phyloP scores from a whole-genome alignment of 2,113 vertebrate species.

The Amazona guildingii region DNA sequence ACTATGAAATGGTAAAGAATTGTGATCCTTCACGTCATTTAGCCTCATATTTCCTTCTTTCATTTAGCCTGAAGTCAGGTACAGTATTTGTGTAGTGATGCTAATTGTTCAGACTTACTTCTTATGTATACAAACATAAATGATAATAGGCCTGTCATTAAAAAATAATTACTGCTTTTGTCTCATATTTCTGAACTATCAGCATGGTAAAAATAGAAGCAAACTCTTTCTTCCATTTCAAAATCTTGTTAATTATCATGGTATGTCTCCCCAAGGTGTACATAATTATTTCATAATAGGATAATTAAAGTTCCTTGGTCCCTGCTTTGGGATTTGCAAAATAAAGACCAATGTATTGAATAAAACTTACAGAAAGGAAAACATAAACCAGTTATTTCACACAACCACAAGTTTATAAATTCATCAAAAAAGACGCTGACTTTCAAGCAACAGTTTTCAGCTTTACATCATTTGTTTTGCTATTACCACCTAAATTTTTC shows the following conservation, averaged over 20 bases:
- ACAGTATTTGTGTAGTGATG: not conserved
- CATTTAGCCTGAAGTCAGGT: not conserved
- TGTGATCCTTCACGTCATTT: not conserved
- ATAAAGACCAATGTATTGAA: slow-evolving; percentile 27
- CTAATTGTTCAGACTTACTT: not conserved
- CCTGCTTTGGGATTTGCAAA: slow-evolving; percentile 60
- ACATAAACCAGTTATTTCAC: not conserved
- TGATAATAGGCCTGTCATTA: not conserved
- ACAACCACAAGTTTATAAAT: not conserved
- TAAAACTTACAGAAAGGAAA: slow-evolving; percentile 31
- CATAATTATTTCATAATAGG: slow-evolving; percentile 57
- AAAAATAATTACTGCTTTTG: slow-evolving; percentile 45
- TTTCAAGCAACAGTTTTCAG: not conserved
- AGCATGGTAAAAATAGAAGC: slow-evolving; percentile 48
- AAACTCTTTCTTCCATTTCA: slow-evolving; percentile 44
- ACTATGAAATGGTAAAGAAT: not conserved
- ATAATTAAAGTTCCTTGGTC: slow-evolving; percentile 60
- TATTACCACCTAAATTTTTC: not conserved
- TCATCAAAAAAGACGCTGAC: not conserved
- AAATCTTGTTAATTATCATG: slow-evolving; percentile 65
- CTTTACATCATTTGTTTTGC: not conserved
- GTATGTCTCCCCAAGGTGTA: slow-evolving; percentile 40
- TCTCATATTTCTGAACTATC: not conserved
- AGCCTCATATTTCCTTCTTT: not conserved
- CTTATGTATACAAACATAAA: slow-evolving; percentile 21